A percentile compares a stretch with the other conserved stretches of the same genome.
phyloP scores from a whole-genome alignment of 2,797 vertebrate genomes.

The Myiotriccus ornatus region DNA sequence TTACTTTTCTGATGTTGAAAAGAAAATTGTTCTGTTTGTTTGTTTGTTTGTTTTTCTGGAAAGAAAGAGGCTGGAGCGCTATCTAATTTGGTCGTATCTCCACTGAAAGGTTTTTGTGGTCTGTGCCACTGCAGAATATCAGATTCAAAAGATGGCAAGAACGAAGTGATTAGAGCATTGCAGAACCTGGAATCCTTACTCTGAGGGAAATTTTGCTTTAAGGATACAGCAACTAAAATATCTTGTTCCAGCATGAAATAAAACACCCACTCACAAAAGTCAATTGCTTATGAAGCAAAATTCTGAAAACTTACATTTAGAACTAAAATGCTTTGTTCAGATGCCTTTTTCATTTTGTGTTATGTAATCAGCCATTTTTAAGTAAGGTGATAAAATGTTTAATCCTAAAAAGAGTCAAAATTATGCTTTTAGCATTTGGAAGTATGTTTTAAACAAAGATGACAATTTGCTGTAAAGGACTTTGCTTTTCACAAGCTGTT shows the following conservation, averaged over 20 bases:
- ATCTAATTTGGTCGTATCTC: background rate
- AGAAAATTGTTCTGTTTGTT: background rate
- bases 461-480: background rate
- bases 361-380: background rate
- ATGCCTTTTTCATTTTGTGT: background rate
- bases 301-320: conserved; percentile 9
- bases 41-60: background rate
- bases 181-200: background rate
- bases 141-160: background rate
- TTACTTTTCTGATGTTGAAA: background rate
- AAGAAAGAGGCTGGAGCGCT: background rate
- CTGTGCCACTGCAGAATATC: background rate
- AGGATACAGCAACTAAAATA: conserved; percentile 3
- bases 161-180: background rate
- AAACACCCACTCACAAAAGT: conserved; percentile 22
- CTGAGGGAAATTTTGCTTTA: conserved; percentile 3
- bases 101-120: background rate
- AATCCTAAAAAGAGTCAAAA: background rate
- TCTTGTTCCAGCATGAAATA: background rate
- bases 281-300: conserved; percentile 38
- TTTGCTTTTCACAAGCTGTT: background rate
- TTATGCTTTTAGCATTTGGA: background rate
- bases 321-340: background rate
- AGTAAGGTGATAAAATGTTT: background rate
- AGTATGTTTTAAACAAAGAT: background rate